These are phyloP conservation scores for Acanthococcus lagerstroemiae DNA, from an alignment of 2,888 invertebrate species.

Conservation along the genomic window DNA sequence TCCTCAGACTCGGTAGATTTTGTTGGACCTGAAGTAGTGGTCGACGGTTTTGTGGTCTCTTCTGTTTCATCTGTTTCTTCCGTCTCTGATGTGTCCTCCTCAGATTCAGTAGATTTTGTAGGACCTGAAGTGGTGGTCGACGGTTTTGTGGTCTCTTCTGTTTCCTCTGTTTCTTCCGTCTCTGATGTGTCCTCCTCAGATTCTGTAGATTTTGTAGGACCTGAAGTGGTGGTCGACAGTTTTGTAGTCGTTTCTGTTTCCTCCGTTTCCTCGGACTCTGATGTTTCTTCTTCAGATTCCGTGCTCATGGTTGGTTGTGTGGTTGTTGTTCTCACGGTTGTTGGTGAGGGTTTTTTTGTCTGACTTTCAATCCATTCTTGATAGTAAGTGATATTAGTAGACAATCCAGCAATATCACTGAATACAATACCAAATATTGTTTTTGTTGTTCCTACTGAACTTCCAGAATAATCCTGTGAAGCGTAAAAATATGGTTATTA, in stretches of 20 bases:
- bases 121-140: too few relatives aligned
- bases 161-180: background rate
- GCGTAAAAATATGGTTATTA: too few relatives aligned
- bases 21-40: background rate
- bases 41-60: background rate
- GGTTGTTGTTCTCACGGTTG: too few relatives aligned
- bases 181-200: background rate
- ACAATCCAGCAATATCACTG: background rate
- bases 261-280: background rate
- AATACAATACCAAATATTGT: background rate
- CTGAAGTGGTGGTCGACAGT: too few relatives aligned
- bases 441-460: background rate
- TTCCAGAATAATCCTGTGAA: background rate
- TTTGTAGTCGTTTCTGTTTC: background rate
- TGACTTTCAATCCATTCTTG: background rate
- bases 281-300: background rate
- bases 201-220: background rate
- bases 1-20: background rate
- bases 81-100: background rate
- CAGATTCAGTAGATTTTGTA: background rate
- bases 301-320: too few relatives aligned
- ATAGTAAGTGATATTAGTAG: background rate
- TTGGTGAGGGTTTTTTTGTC: background rate
- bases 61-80: background rate
- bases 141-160: background rate